Percentiles rank a stretch among this genome's conserved stretches.
phyloP scores from a whole-genome alignment of 92 coral and sea anemone species.

The Paramuricea clavata region DNA sequence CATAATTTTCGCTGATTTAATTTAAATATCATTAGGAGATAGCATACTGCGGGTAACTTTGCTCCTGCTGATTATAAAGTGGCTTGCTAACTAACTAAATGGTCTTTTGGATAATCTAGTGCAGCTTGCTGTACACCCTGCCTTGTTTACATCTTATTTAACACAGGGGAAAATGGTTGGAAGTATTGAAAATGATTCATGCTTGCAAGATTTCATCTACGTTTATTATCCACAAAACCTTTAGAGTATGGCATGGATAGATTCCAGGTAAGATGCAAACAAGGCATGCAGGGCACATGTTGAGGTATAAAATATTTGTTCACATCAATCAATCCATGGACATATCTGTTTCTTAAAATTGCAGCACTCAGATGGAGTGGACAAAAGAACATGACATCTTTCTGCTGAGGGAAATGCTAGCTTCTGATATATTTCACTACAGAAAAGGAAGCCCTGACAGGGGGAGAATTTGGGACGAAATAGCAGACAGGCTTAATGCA shows the following conservation, averaged over 20 bases:
- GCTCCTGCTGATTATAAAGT: too few relatives aligned
- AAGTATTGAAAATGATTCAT: too few relatives aligned
- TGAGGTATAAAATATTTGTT: background rate
- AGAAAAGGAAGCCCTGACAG: conserved; percentile 7
- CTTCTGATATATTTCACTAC: conserved; percentile 11
- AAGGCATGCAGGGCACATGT: background rate
- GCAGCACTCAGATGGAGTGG: conserved; percentile 66
- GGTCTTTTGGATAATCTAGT: too few relatives aligned
- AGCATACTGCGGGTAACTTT: background rate
- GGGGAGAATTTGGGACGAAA: background rate
- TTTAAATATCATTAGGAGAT: background rate
- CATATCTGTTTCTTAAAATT: background rate
- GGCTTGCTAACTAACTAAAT: too few relatives aligned
- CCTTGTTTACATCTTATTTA: too few relatives aligned
- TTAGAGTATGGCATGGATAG: too few relatives aligned
- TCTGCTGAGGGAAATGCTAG: conserved; percentile 52
- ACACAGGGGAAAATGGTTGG: too few relatives aligned
- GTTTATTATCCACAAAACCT: too few relatives aligned
- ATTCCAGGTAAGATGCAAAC: background rate
- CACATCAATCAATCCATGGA: background rate
- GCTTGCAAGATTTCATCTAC: too few relatives aligned
- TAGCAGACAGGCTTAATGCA: background rate
- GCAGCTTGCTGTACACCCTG: too few relatives aligned
- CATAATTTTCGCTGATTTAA: background rate
- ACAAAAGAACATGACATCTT: conserved; percentile 62